These are phyloP conservation scores for Drosophila tsacasi DNA, from an alignment of 1,140 invertebrate genomes.

Conservation along the genomic window DNA sequence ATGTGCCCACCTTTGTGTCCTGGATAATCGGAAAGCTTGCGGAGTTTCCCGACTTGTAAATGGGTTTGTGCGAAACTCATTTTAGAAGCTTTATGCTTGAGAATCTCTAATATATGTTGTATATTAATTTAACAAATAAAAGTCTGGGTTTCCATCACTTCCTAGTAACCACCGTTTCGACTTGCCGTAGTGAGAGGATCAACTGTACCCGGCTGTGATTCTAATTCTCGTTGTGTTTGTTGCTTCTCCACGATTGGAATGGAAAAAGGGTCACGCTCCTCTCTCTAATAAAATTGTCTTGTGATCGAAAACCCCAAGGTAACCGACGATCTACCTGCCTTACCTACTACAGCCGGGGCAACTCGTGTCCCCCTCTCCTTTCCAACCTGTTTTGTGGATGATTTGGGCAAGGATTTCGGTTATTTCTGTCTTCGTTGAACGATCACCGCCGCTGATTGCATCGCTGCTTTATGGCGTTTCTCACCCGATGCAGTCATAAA, in stretches of 20 bases:
- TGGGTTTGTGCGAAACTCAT: neutral
- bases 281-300: conserved; percentile 74
- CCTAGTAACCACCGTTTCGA: neutral
- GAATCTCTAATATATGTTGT: neutral
- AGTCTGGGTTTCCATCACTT: neutral
- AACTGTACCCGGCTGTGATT: conserved; percentile 24
- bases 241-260: neutral
- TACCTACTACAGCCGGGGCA: conserved; percentile 11
- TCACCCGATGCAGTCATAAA: conserved; percentile 77
- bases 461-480: conserved; percentile 60
- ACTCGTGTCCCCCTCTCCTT: conserved; percentile 7
- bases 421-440: conserved; percentile 42
- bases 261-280: conserved; percentile 59
- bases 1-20: neutral
- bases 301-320: conserved; percentile 73
- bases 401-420: conserved; percentile 55
- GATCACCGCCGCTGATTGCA: conserved; percentile 53
- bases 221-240: conserved; percentile 8
- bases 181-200: neutral
- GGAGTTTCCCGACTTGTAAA: neutral
- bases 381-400: conserved; percentile 72
- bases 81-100: neutral
- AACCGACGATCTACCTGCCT: conserved; percentile 62
- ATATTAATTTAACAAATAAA: neutral
- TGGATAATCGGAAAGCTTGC: conserved; percentile 8